Conservation (phyloP, 1,140 invertebrate genomes). For the Pseudomyrmex cubaensis region DNA sequence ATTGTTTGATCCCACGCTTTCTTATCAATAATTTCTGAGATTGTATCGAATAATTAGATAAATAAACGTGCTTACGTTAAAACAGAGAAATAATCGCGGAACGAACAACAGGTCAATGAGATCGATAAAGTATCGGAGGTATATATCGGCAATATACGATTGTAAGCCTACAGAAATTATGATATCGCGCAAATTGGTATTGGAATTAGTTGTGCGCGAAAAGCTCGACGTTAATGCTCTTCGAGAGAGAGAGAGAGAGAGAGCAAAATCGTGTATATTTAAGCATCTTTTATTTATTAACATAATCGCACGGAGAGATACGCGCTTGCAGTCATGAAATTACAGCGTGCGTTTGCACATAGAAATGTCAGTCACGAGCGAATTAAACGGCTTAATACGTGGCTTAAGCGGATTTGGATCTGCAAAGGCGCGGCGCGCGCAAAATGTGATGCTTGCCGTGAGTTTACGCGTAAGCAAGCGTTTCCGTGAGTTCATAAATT, state of each 20-base stretch:
- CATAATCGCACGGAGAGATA: conserved; percentile 25
- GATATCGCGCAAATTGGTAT: not conserved
- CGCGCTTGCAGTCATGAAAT: conserved; percentile 27
- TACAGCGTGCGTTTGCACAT: conserved; percentile 28
- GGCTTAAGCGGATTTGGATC: conserved; percentile 52
- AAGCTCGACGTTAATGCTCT: conserved; percentile 20
- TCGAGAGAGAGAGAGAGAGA: not conserved
- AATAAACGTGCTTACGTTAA: too few relatives aligned
- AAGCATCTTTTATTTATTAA: conserved; percentile 55
- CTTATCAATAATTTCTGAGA: not conserved
- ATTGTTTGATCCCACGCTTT: conserved; percentile 1
- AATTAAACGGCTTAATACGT: conserved; percentile 54
- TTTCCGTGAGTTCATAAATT: conserved; percentile 61
- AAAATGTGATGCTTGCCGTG: conserved; percentile 18
- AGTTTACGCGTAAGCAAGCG: conserved; percentile 34
- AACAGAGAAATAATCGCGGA: not conserved
- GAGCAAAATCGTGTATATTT: conserved; percentile 8
- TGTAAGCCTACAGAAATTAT: conserved; percentile 2
- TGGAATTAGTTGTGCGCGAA: not conserved
- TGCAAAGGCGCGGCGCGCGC: conserved; percentile 38
- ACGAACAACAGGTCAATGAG: not conserved
- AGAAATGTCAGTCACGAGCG: conserved; percentile 46
- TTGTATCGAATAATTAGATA: too few relatives aligned
- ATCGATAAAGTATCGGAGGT: too few relatives aligned
- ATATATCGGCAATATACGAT: not conserved